Percentiles rank a stretch among this genome's conserved stretches.
phyloP scores from a whole-genome alignment of 2,113 vertebrate genomes.

The Eulacestoma nigropectus region DNA sequence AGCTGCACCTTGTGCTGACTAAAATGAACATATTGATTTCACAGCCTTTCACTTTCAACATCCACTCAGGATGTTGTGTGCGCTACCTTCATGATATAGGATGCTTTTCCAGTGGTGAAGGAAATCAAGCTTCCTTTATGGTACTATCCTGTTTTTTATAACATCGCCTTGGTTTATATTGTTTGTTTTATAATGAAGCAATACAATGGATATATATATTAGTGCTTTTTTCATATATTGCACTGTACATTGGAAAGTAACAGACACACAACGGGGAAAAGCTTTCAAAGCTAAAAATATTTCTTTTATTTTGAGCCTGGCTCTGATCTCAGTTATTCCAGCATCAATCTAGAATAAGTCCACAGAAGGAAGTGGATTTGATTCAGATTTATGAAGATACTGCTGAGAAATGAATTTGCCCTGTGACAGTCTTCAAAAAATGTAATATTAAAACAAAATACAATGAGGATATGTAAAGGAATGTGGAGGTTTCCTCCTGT shows the following conservation, averaged over 20 bases:
- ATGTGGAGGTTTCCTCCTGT: not conserved
- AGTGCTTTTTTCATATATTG: slow-evolving; percentile 13
- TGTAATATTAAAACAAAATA: not conserved
- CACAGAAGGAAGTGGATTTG: not conserved
- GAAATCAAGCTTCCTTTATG: slow-evolving; percentile 14
- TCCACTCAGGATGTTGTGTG: not conserved
- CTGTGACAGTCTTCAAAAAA: not conserved
- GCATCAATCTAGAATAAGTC: not conserved
- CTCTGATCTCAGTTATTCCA: not conserved
- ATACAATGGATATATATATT: not conserved
- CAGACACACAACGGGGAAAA: not conserved
- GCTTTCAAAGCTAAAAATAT: not conserved
- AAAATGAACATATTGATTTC: not conserved
- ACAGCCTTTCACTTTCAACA: not conserved
- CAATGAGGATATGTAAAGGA: not conserved
- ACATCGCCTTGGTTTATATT: slow-evolving; percentile 32
- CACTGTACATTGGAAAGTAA: slow-evolving; percentile 11
- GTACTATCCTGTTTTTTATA: not conserved
- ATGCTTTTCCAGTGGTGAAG: not conserved
- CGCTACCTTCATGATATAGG: not conserved
- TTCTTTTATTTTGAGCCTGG: not conserved
- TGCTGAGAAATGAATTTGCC: not conserved
- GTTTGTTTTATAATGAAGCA: slow-evolving; percentile 43
- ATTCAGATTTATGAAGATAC: not conserved
- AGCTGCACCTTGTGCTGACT: not conserved